Evolutionary conservation across 2,113 vertebrate genomes (phyloP).

Genomic region (Perca fluviatilis): DNA sequence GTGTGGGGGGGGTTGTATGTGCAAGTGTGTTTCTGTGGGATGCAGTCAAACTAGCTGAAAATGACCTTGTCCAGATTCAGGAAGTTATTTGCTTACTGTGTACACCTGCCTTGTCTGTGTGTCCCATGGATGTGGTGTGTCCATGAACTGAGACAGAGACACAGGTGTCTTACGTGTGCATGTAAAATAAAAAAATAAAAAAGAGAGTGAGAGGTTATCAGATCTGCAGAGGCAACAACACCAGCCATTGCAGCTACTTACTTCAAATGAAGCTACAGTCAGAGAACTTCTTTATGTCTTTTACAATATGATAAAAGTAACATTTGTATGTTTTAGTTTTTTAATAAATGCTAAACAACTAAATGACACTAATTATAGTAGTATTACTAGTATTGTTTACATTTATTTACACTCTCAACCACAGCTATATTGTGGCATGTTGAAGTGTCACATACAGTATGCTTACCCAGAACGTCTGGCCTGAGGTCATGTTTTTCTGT

Average conservation of each 20-base stretch:
- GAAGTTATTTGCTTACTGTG: conserved; percentile 33
- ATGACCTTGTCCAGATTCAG: neutral
- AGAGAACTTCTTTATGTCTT: too few species aligned
- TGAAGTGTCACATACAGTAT: neutral
- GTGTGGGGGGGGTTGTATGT: neutral
- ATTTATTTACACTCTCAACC: neutral
- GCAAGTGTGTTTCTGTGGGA: neutral
- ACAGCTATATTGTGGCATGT: neutral
- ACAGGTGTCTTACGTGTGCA: neutral
- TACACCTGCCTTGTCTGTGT: neutral
- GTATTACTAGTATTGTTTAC: neutral
- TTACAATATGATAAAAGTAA: neutral
- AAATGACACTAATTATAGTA: neutral
- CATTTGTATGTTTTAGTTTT: neutral
- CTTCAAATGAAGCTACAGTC: neutral
- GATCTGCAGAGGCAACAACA: conserved; percentile 1
- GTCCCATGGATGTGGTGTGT: too few species aligned
- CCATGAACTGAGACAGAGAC: neutral
- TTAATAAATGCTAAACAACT: neutral
- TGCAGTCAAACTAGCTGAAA: neutral
- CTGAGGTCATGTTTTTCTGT: conserved; percentile 2
- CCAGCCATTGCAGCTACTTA: neutral
- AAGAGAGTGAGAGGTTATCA: conserved; percentile 14
- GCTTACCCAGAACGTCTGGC: neutral
- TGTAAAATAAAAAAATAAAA: conserved; percentile 19